These are phyloP conservation scores for Scaptomyza montana DNA, from an alignment of 1,140 invertebrate species.

Conservation along the genomic window DNA sequence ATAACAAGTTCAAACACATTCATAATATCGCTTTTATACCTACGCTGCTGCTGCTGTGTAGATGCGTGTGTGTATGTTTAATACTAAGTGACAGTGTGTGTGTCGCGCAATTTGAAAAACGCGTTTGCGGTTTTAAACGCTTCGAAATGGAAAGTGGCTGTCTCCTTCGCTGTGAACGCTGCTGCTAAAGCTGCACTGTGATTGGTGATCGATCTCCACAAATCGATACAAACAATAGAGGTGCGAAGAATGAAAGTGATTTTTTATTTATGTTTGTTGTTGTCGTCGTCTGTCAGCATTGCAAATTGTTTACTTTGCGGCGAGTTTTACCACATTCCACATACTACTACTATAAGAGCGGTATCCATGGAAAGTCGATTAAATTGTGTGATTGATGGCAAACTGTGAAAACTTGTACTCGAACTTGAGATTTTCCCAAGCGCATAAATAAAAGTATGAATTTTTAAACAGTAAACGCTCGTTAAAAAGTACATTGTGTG, in stretches of 20 bases:
- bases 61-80: conserved; percentile 3
- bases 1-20: conserved; percentile 70
- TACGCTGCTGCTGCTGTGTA: conserved; percentile 15
- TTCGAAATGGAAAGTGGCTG: conserved; percentile 69
- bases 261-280: conserved; percentile 4
- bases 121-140: conserved; percentile 59
- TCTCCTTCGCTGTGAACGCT: conserved; percentile 14
- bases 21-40: conserved; percentile 48
- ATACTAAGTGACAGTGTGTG: conserved; percentile 22
- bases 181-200: neutral
- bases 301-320: conserved; percentile 40
- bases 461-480: neutral
- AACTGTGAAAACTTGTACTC: conserved; percentile 2
- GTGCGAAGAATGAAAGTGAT: conserved; percentile 73
- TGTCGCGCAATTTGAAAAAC: conserved; percentile 56
- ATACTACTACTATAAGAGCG: neutral
- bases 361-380: conserved; percentile 38
- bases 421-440: conserved; percentile 8
- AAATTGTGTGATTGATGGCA: conserved; percentile 25
- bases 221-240: conserved; percentile 50
- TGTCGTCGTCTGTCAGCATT: conserved; percentile 15
- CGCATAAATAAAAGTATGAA: neutral
- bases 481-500: neutral
- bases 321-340: conserved; percentile 24
- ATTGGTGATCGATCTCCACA: conserved; percentile 60